Evolutionary conservation across 2,888 invertebrate genomes (phyloP), one percentile per base, ranked within the genome.

Genomic region (Hydropsyche betteni): DNA sequence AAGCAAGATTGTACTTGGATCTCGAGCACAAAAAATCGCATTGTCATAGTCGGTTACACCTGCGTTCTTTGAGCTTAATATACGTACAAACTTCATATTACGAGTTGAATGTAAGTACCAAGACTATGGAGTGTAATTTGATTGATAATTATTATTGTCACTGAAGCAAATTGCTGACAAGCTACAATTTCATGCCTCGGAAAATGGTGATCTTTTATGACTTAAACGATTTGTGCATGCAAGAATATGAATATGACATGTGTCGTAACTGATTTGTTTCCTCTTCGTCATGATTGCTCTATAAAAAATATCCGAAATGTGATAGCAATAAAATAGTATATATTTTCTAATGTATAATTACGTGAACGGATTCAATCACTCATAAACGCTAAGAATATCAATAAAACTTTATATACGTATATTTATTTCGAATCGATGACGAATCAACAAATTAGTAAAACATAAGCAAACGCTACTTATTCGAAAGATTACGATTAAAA

Each of bases 1-100:
- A 36, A 34, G 34, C 24, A 12, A 8, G 6, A 10, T 44, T 44
- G 44, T 44, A 44, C 44, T 36, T n/a, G 10, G 64, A 36, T 64
- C 64, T 7, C 34, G 10, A 64, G 38, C 24, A 53, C 16, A 72
- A 72, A 61, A 72, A 72, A 58, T 75, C 71, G 75, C 68, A 74
- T 75, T 68, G 75, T 75, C 75, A 75, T 75, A 61, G 64, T 72
- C 52, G 68, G 34, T 34, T 72, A 72, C 75, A 75, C 75, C 75
- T 75, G 75, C 61, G 75, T 33, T 50, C 36, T 33, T 64, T 44
- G 44, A 44, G 44, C 64, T 33, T 64, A 64, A 44, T 10, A 64
- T n/a, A 64, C 58, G 24, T 55, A 12, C 12, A n/a, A 6, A 55
- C 16, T 44, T 44, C 10, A 10, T 44, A 44, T 44, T 55, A 55